Evolutionary conservation across 2,113 vertebrate species (phyloP).

Genomic region (Gymnorhina tibicen): DNA sequence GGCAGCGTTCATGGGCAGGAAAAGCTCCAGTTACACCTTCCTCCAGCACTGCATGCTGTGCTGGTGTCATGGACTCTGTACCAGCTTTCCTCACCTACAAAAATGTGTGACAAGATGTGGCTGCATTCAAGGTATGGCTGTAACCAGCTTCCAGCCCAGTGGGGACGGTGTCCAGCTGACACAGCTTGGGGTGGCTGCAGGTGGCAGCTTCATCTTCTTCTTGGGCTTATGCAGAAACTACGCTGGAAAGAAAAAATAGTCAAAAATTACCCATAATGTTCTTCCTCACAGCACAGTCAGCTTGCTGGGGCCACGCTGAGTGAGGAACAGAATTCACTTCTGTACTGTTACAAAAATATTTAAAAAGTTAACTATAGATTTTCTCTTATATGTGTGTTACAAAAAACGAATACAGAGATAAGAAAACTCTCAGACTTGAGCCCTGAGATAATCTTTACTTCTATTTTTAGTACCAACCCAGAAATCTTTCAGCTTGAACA

Average conservation of each 20-base stretch:
- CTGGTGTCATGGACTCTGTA: background rate
- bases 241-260: background rate
- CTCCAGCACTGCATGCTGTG: background rate
- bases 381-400: background rate
- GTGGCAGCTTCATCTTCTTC: fast-evolving
- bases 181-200: background rate
- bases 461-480: background rate
- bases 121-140: background rate
- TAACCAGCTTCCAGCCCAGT: background rate
- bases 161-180: background rate
- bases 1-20: background rate
- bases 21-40: background rate
- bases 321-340: background rate
- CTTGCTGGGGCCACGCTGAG: background rate
- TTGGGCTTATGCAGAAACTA: background rate
- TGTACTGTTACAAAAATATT: background rate
- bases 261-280: background rate
- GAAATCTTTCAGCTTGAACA: background rate
- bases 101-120: background rate
- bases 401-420: background rate
- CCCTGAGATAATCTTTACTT: background rate
- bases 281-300: background rate
- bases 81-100: background rate
- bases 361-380: background rate
- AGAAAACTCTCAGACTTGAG: background rate